Evolutionary conservation across 2,113 vertebrate species (phyloP).

Genomic region (Ciconia stormi): DNA sequence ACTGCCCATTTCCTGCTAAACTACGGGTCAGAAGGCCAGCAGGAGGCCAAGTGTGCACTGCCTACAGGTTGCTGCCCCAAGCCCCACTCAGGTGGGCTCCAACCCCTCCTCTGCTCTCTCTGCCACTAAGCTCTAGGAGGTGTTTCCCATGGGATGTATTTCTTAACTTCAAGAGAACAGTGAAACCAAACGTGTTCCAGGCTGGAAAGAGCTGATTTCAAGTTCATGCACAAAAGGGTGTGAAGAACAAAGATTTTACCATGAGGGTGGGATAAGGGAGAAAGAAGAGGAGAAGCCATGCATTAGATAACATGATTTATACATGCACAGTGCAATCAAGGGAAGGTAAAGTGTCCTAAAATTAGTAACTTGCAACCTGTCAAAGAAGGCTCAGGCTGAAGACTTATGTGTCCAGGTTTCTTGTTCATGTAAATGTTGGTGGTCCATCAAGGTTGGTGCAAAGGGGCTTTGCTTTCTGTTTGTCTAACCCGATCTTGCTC

Average conservation of each 20-base stretch:
- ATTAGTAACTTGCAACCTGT: not conserved
- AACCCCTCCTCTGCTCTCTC: not conserved
- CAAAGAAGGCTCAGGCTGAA: not conserved
- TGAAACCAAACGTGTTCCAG: not conserved
- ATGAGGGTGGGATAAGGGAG: not conserved
- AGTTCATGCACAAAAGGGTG: not conserved
- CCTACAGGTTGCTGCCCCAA: not conserved
- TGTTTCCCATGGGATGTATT: not conserved
- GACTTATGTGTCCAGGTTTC: not conserved
- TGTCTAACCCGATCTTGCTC: not conserved
- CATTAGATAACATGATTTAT: not conserved
- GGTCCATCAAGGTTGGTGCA: not conserved
- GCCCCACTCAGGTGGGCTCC: not conserved
- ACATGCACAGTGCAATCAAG: not conserved
- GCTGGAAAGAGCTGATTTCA: not conserved
- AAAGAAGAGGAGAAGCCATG: not conserved
- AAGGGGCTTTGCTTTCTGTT: not conserved
- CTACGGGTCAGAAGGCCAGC: not conserved
- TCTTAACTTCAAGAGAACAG: not conserved
- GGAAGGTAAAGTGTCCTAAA: not conserved
- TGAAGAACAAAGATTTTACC: not conserved
- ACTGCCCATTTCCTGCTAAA: not conserved
- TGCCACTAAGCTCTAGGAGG: not conserved
- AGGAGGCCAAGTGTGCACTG: not conserved
- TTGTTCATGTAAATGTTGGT: not conserved